Base-by-base conservation (phyloP, 2,113 vertebrate genomes). In the Lontra canadensis region DNA sequence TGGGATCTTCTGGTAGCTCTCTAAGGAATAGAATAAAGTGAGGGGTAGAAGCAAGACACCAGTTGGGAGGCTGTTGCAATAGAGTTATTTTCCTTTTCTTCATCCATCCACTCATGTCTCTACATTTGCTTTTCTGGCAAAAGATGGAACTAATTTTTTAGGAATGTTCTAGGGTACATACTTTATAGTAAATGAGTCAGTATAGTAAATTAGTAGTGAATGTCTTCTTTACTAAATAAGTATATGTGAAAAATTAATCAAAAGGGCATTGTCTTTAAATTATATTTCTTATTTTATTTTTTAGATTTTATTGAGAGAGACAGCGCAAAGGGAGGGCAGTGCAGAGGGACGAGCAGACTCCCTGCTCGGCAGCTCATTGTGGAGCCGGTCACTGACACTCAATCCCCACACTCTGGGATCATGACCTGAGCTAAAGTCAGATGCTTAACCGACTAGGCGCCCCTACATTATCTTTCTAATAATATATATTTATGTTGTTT, bases 101-200 rank as follows among this genome's bases (percentile, higher is more conserved):
- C 25, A 18, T 61, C 17, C 31, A 25, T 47, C 78, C 25, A 21
- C 49, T 21, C 25, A 63, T 69, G 57, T 69, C 14, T 85, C 4
- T 73, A 52, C 36, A 59, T 95, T 65, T 44, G 18, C 47, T 90
- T 95, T 94, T 81, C 79, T 92, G 84, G 29, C 34, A 88, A 52
- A 90, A 90, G 74, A 83, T 39, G 42, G 88, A 12, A 57, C 82
- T 76, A 23, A 78, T n/a, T 87, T 86, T 93, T 81, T 44, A 78
- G 81, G 42, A 93, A 44, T 97, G n/a, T 90, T 86, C n/a, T 90
- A 69, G 85, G 42, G 57, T 80, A 87, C 39, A 59, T 95, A 81
- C 61, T 88, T 79, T n/a, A 29, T 59, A 79, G 5, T 92, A 84
- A 78, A 84, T 15, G 52, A 57, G 12, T 86, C 36, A 91, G 15